These are phyloP conservation scores for Pristionchus arcanus DNA, from an alignment of 2,888 invertebrate species.

Conservation along the genomic window DNA sequence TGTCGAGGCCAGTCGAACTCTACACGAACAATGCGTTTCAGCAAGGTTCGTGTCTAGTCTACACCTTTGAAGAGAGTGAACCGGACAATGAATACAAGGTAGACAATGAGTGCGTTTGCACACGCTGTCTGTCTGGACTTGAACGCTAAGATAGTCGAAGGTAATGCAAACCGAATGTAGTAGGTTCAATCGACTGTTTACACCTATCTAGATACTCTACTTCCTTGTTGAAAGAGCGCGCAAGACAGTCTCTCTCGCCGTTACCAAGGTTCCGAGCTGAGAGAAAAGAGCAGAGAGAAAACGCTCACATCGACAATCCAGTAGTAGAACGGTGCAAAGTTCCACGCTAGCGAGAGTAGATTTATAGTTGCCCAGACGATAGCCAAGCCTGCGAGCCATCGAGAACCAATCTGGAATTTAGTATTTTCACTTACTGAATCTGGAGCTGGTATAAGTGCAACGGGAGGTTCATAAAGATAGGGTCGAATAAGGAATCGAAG, in stretches of 20 bases:
- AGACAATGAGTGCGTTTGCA: not conserved
- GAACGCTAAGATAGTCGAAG: no score
- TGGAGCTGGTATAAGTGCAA: no score
- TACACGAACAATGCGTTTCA: not conserved
- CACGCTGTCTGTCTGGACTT: not conserved
- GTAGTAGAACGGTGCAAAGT: constrained; percentile 44
- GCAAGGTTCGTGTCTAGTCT: not conserved
- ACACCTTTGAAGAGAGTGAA: not conserved
- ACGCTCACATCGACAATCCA: constrained; percentile 35
- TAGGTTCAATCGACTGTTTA: no score
- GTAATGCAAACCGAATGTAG: no score
- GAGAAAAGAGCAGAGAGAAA: not conserved
- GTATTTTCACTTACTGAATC: no score
- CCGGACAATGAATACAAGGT: not conserved
- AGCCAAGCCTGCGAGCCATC: not conserved
- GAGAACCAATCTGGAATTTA: constrained; percentile 7
- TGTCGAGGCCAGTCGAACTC: not conserved
- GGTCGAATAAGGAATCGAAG: no score
- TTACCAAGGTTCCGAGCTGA: not conserved
- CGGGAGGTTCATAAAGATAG: no score
- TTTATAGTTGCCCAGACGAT: constrained; percentile 12
- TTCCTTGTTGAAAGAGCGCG: no score
- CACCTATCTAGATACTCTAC: no score
- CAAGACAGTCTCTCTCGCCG: not conserved
- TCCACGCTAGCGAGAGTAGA: constrained; percentile 24